Evolutionary conservation across 2,797 vertebrate species (phyloP).

Genomic region (Channa striata): DNA sequence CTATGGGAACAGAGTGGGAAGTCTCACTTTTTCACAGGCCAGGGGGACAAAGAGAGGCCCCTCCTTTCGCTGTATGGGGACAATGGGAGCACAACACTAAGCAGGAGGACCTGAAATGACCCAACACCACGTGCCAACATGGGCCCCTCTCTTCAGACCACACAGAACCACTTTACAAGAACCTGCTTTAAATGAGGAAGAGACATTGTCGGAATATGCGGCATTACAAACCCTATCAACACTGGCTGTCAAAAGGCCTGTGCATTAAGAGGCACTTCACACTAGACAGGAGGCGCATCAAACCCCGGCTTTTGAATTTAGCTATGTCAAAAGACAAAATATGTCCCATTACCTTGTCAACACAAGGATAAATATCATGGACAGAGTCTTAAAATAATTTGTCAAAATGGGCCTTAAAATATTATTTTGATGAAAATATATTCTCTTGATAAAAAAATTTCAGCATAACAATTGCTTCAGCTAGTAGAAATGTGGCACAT

Average conservation of each 20-base stretch:
- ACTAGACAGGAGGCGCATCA: slow-evolving; percentile 13
- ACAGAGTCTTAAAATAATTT: neutral
- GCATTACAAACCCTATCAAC: slow-evolving; percentile 6
- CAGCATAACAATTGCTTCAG: too few relatives aligned
- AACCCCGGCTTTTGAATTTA: slow-evolving; percentile 21
- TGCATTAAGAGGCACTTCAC: slow-evolving; percentile 22
- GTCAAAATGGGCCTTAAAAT: too few relatives aligned
- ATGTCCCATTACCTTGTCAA: neutral
- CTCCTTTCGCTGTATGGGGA: slow-evolving; percentile 28
- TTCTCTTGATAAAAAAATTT: too few relatives aligned
- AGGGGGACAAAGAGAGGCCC: slow-evolving; percentile 27
- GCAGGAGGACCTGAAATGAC: slow-evolving; percentile 49
- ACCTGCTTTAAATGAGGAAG: slow-evolving; percentile 14
- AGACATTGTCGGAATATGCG: neutral
- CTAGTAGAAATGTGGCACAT: too few relatives aligned
- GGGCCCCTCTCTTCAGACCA: slow-evolving; percentile 40
- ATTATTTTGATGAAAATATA: too few relatives aligned
- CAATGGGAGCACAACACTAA: slow-evolving; percentile 38
- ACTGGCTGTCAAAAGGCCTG: neutral
- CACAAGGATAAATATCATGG: neutral
- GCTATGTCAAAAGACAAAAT: slow-evolving; percentile 18
- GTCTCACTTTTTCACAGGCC: slow-evolving; percentile 31
- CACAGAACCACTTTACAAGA: slow-evolving; percentile 38
- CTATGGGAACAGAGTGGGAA: slow-evolving; percentile 35
- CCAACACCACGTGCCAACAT: slow-evolving; percentile 54